These are phyloP conservation scores for Acanthaster planci DNA, from an alignment of 35 echinoderm and acorn worm genomes.

Conservation along the genomic window DNA sequence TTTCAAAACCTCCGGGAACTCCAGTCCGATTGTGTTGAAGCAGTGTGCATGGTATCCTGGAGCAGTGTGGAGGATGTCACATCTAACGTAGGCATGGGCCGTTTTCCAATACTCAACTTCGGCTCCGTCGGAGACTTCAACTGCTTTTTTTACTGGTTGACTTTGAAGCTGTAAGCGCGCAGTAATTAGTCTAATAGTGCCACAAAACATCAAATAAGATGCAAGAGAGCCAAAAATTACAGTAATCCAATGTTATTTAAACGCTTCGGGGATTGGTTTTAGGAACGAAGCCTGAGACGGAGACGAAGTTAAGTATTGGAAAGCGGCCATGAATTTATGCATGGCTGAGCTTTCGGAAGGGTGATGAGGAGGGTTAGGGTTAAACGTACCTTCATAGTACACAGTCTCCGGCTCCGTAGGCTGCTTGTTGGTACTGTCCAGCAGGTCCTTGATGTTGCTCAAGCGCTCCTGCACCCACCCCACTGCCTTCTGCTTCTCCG, in stretches of 20 bases:
- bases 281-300: too few relatives aligned
- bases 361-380: neutral
- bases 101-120: too few relatives aligned
- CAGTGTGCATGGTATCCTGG: too few relatives aligned
- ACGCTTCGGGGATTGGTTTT: too few relatives aligned
- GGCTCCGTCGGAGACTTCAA: too few relatives aligned
- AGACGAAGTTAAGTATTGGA: too few relatives aligned
- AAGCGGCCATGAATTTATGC: neutral
- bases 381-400: neutral
- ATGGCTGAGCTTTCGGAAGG: neutral
- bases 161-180: neutral
- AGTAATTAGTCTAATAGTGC: neutral
- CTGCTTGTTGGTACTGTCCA: neutral
- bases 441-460: neutral
- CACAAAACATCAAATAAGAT: too few relatives aligned
- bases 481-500: neutral
- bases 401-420: neutral
- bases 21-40: neutral
- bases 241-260: too few relatives aligned
- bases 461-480: neutral
- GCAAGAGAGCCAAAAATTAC: too few relatives aligned
- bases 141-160: too few relatives aligned
- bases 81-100: too few relatives aligned
- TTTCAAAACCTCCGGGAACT: neutral
- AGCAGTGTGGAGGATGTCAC: too few relatives aligned